Evolutionary conservation across 1,140 invertebrate species (phyloP), one percentile per base, ranked within the genome.

Genomic region (Lepidurus apus): DNA sequence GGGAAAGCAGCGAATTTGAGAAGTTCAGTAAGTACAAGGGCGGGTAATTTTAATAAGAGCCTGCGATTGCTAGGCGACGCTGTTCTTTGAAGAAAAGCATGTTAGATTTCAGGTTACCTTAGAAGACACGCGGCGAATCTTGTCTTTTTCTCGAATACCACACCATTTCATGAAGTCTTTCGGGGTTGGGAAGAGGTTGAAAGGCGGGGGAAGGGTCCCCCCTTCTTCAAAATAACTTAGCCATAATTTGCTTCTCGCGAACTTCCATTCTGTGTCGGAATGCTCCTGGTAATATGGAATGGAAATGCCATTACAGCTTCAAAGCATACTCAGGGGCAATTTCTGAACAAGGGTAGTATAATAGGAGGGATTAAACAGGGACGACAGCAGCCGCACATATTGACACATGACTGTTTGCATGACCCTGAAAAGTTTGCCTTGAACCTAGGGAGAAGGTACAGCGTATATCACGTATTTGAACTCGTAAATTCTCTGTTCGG

Each of bases 161-260:
- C 91, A 85, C 3, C 91, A 81, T 83, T 90, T 90, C 80, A 92
- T 85, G 6, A 93, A 81, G 74, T 90, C 82, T 83, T 92, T 93
- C 1, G 90, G 88, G 11, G 89, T 90, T 1, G 91, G 91, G 65
- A 95, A 87, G 13, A 95, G 90, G 83, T 95, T 96, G 84, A 96
- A 96, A 4, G 94, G 94, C 34, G 89, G 90, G 1, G 94, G 94
- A 26, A 96, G 85, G 0, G 94, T 96, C 5, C 90, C 89, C 34
- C 90, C 91, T 82, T 95, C 92, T 83, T 96, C 94, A 85, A 96
- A 96, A 84, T 94, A 96, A 81, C 92, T 93, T 87, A 96, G 91
- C 94, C 94, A 96, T 6, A 96, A 83, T 84, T 93, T 93, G 43
- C 91, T 93, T 76, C 94, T 86, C 0, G 94, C 94, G 84, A 96